These are phyloP conservation scores for Andrena dorsata DNA, from an alignment of 2,888 invertebrate species.

Conservation along the genomic window DNA sequence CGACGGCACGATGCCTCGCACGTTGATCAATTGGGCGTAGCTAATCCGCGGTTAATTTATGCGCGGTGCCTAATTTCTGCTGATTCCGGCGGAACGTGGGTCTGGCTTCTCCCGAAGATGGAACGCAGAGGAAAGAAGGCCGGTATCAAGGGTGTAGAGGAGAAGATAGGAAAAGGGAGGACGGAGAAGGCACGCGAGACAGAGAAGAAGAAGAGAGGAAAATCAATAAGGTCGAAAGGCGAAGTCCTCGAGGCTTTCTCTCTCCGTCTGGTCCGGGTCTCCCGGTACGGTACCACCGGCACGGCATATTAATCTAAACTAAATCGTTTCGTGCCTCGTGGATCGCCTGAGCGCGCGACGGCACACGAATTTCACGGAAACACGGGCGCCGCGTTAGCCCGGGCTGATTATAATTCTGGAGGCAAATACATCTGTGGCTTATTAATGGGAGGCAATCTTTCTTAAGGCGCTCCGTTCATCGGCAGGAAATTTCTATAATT, in stretches of 20 bases:
- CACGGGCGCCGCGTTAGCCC: slow-evolving; percentile 52
- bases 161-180: slow-evolving; percentile 5
- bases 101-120: background rate
- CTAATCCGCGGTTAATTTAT: slow-evolving; percentile 48
- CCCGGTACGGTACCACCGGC: slow-evolving; percentile 18
- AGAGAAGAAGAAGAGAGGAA: slow-evolving; percentile 48
- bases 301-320: slow-evolving; percentile 69
- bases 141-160: background rate
- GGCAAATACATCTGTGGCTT: slow-evolving; percentile 75
- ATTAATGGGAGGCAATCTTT: slow-evolving; percentile 74
- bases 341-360: slow-evolving; percentile 1
- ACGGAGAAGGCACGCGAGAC: slow-evolving; percentile 18
- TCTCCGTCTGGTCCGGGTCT: slow-evolving; percentile 7
- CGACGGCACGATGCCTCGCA: slow-evolving; percentile 30
- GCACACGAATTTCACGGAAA: slow-evolving; percentile 69
- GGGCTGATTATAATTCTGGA: slow-evolving; percentile 72
- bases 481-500: slow-evolving; percentile 76
- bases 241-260: slow-evolving; percentile 34
- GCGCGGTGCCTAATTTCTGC: slow-evolving; percentile 29
- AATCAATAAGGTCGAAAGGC: slow-evolving; percentile 65
- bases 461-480: slow-evolving; percentile 74
- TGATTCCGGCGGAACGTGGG: background rate
- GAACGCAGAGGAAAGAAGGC: background rate
- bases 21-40: slow-evolving; percentile 41
- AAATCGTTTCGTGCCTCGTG: slow-evolving; percentile 56